Percentiles rank a stretch among this genome's conserved stretches.
These are phyloP conservation scores for Megalonaias nervosa DNA, from an alignment of 1,140 invertebrate species.

Conservation along the genomic window DNA sequence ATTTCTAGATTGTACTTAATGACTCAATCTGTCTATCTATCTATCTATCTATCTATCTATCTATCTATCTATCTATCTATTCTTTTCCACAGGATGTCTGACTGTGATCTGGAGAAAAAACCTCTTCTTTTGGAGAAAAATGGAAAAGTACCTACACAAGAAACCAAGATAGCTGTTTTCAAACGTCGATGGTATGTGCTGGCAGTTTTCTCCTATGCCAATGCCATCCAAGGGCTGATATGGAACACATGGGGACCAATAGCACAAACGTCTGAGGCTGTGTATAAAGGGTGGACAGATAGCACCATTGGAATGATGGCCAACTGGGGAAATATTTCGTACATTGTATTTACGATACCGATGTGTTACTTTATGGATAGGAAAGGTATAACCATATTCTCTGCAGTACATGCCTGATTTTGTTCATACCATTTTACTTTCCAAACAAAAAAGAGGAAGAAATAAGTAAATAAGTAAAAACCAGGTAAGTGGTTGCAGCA, in stretches of 20 bases:
- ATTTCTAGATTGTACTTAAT: no score
- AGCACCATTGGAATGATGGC: constrained; percentile 72
- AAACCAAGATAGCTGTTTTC: constrained; percentile 3
- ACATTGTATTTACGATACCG: constrained; percentile 71
- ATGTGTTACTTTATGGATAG: constrained; percentile 70
- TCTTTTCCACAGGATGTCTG: no score
- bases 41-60: no score
- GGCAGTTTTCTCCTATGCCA: constrained; percentile 17
- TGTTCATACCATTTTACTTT: no score
- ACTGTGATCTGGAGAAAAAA: no score
- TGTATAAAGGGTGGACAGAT: constrained; percentile 70
- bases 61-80: no score
- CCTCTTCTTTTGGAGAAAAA: no score
- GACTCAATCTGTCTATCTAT: no score
- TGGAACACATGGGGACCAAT: constrained; percentile 76
- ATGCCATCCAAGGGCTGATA: constrained; percentile 39
- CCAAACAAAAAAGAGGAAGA: no score
- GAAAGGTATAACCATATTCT: constrained; percentile 29
- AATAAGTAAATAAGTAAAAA: no score
- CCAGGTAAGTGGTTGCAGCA: no score
- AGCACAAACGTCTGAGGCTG: constrained; percentile 67
- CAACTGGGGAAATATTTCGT: constrained; percentile 73
- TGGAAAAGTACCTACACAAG: neutral
- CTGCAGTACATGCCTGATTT: no score
- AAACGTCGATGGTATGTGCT: constrained; percentile 22